Percentiles rank a stretch among this genome's conserved stretches.
Evolutionary conservation across 1,140 invertebrate genomes (phyloP).

Genomic region (Cryptotermes secundus): DNA sequence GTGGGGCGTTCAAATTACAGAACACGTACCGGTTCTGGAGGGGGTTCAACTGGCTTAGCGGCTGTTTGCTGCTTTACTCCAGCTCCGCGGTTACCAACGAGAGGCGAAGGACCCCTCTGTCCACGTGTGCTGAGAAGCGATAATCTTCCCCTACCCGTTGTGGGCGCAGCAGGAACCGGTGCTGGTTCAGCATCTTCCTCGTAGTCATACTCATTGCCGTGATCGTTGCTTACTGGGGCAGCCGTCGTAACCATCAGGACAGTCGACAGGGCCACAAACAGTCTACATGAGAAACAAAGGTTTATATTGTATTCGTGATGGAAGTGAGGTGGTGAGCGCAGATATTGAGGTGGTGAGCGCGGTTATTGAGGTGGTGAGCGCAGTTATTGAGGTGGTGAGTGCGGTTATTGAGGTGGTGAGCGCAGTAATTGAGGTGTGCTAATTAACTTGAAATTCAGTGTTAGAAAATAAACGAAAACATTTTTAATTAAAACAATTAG

Average conservation of each 20-base stretch:
- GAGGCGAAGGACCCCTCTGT: slow-evolving; percentile 24
- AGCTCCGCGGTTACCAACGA: slow-evolving; percentile 13
- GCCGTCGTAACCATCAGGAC: background rate
- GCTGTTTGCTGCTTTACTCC: background rate
- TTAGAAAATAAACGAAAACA: no score
- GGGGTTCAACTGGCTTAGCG: slow-evolving; percentile 1
- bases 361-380: no score
- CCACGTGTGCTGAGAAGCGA: slow-evolving; percentile 15
- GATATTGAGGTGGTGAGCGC: no score
- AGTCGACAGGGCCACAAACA: background rate
- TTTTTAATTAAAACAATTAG: no score
- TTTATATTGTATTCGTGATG: background rate
- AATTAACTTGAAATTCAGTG: no score
- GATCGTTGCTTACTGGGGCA: background rate
- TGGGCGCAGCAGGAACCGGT: background rate
- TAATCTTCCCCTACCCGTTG: background rate
- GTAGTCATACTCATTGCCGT: slow-evolving; percentile 23
- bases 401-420: no score
- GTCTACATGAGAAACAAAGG: background rate
- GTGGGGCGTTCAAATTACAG: no score
- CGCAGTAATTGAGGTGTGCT: no score
- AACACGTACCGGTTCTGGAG: background rate
- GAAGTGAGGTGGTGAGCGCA: no score
- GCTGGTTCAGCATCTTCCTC: slow-evolving; percentile 20
- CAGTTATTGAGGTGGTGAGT: no score